Evolutionary conservation across 2,888 invertebrate species (phyloP).

Genomic region (Penaeus monodon): DNA sequence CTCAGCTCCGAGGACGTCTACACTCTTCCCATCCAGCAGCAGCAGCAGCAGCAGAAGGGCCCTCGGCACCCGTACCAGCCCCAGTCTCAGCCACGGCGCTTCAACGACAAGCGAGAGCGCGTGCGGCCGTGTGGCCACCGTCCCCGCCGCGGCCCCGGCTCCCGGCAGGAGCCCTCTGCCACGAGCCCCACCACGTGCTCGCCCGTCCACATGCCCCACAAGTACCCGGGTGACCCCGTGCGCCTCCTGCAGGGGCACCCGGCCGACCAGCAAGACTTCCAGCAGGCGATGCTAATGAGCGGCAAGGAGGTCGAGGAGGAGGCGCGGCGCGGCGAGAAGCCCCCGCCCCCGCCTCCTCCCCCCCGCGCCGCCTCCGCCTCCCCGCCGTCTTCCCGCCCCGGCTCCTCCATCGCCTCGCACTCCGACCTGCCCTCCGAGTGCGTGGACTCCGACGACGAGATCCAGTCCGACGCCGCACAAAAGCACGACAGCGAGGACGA

Average conservation of each 20-base stretch:
- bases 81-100: background rate
- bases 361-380: conserved; percentile 45
- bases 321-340: background rate
- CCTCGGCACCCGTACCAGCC: background rate
- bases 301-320: conserved; percentile 4
- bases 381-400: conserved; percentile 48
- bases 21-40: conserved; percentile 2
- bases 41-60: conserved; percentile 8
- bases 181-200: conserved; percentile 16
- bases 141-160: conserved; percentile 36
- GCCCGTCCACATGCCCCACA: conserved; percentile 13
- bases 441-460: conserved; percentile 53
- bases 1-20: background rate
- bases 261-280: background rate
- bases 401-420: conserved; percentile 57
- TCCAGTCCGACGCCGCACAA: conserved; percentile 5
- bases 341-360: conserved; percentile 10
- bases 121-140: conserved; percentile 57
- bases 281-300: background rate
- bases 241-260: background rate
- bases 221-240: background rate
- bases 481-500: conserved; percentile 23
- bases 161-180: conserved; percentile 25
- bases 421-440: conserved; percentile 56
- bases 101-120: conserved; percentile 24